Evolutionary conservation across 2,113 vertebrate genomes (phyloP), one percentile per base, ranked within the genome.

Genomic region (Chloropsis hardwickii): DNA sequence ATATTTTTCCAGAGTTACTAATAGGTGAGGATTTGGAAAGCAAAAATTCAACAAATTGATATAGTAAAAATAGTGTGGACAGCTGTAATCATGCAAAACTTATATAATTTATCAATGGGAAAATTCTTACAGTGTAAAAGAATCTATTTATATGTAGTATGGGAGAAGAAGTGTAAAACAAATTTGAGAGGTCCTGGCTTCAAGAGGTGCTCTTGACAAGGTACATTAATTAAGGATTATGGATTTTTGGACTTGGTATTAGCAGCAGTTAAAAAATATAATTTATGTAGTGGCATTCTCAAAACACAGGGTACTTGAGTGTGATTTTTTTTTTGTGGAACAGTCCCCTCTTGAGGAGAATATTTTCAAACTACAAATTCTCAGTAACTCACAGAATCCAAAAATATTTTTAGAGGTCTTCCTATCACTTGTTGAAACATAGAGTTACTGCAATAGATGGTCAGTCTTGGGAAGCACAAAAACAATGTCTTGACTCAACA

Each of bases 191-290:
- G 21, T 85, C 91, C 71, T 58, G 54, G 74, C 66, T 87, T 85
- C 50, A 92, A 82, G 48, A 94, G 37, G 61, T 72, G 37, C 45
- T 89, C 77, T 89, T 89, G 84, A 95, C 57, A 86, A 92, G 14
- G 31, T 85, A 78, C n/a, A 54, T 65, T 85, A 96, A 96, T 92
- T 82, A 78, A 87, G 73, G 81, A 95, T 89, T 92, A 92, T 33
- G 66, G 48, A 82, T 94, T 95, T 95, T 66, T 84, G 28, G 29
- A 82, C 37, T 76, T 88, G 14, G 6, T 42, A 87, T 70, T 54
- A 92, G 27, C 33, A 88, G 57, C 51, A 78, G 42, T 70, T 80
- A 11, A 70, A 83, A 94, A 83, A 79, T 31, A 31, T 45, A 82
- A 84, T 61, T 85, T 0, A 42, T 53, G n/a, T 37, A 82, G 37